Percentiles rank a stretch among this genome's conserved stretches.
Conservation (phyloP, 2,113 vertebrate genomes). For the Gadus macrocephalus region DNA sequence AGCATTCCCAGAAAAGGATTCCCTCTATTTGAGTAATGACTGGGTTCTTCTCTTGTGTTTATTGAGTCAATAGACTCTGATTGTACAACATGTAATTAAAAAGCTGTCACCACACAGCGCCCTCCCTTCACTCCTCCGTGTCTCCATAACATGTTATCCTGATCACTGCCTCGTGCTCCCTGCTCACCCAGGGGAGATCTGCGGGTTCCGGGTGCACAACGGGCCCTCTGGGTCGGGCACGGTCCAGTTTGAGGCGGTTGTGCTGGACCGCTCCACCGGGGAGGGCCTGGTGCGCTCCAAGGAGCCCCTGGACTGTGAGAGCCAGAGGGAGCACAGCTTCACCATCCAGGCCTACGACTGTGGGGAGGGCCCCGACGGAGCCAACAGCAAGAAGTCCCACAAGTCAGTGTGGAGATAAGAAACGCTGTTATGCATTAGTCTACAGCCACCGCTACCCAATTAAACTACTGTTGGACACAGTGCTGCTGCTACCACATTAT, state of each 20-base stretch:
- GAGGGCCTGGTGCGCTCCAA: conserved; percentile 95
- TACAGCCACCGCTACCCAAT: not conserved
- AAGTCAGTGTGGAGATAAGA: conserved; percentile 74
- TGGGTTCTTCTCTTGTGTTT: not conserved
- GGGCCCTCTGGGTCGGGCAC: conserved; percentile 78
- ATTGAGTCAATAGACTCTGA: not conserved
- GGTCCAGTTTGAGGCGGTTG: conserved; percentile 93
- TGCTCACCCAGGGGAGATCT: conserved; percentile 86
- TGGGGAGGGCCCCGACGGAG: conserved; percentile 90
- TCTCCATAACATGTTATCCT: not conserved
- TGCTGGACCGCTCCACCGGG: conserved; percentile 93
- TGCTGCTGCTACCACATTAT: too few relatives aligned
- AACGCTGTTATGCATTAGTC: not conserved
- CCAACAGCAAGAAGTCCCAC: conserved; percentile 98
- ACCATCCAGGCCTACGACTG: conserved; percentile 98
- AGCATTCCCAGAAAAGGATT: conserved; percentile 26
- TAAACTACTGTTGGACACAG: too few relatives aligned
- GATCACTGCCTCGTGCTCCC: not conserved
- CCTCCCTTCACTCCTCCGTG: not conserved
- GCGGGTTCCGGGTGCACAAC: conserved; percentile 91
- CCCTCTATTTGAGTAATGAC: conserved; percentile 20
- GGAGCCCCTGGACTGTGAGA: conserved; percentile 93
- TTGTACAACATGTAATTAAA: not conserved
- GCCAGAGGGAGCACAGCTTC: conserved; percentile 94
- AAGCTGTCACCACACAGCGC: not conserved